phyloP scores from a whole-genome alignment of 2,113 vertebrate species.

The Myotis davidii region DNA sequence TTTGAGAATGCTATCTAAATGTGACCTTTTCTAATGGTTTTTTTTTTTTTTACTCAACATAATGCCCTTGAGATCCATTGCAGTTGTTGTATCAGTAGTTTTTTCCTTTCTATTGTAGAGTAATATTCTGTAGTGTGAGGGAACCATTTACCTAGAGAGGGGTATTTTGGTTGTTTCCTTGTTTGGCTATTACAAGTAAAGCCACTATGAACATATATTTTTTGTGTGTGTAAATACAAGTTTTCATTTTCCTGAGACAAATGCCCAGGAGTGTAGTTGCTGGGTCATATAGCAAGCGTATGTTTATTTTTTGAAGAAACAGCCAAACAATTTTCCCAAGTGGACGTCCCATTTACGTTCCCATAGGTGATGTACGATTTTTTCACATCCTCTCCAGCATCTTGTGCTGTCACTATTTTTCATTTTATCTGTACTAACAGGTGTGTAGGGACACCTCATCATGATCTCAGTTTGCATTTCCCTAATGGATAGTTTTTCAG shows the following conservation, averaged over 20 bases:
- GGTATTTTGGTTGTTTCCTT: background rate
- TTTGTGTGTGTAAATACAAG: background rate
- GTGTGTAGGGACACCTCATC: background rate
- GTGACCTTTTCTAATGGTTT: background rate
- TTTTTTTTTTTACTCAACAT: background rate
- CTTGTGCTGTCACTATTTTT: background rate
- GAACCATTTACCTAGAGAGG: background rate
- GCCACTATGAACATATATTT: background rate
- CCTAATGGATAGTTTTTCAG: background rate
- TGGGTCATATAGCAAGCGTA: background rate
- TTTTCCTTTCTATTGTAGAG: background rate
- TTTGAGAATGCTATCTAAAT: background rate
- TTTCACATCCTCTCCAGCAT: background rate
- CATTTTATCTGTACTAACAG: background rate
- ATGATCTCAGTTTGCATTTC: background rate
- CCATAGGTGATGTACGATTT: background rate
- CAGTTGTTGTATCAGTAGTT: background rate
- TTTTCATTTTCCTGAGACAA: background rate
- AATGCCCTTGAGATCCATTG: background rate
- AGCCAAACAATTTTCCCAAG: background rate
- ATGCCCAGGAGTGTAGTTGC: background rate
- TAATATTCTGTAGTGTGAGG: accelerated
- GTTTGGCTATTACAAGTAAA: background rate
- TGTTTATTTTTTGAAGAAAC: background rate
- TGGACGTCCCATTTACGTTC: background rate